Evolutionary conservation across 2,888 invertebrate genomes (phyloP).

Genomic region (Meiosimyza decipiens): DNA sequence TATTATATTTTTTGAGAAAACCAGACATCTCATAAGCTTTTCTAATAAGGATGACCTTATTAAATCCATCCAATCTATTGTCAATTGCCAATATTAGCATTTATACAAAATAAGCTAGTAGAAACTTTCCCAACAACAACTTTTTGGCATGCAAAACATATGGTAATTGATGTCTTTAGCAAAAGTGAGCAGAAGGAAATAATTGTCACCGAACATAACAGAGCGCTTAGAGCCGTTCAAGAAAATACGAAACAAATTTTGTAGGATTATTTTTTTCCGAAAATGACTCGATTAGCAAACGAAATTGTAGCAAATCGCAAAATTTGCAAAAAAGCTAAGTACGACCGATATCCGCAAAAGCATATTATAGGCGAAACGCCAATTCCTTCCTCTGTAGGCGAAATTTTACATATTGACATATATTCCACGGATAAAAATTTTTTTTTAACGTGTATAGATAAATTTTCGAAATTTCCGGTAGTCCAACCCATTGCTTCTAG

Average conservation of each 20-base stretch:
- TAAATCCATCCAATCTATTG: slow-evolving; percentile 18
- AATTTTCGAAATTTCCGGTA: slow-evolving; percentile 40
- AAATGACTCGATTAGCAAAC: slow-evolving; percentile 25
- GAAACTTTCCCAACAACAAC: slow-evolving; percentile 36
- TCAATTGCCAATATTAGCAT: slow-evolving; percentile 22
- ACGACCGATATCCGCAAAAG: slow-evolving; percentile 1
- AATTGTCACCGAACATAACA: slow-evolving; percentile 20
- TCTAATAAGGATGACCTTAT: slow-evolving; percentile 8
- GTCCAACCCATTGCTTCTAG: slow-evolving; percentile 44
- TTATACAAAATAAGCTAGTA: slow-evolving; percentile 35
- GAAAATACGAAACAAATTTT: slow-evolving; percentile 30
- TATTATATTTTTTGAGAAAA: slow-evolving; percentile 40
- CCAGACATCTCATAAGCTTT: background rate
- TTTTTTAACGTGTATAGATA: slow-evolving; percentile 39
- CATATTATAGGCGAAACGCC: slow-evolving; percentile 36
- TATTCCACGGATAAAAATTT: slow-evolving; percentile 41
- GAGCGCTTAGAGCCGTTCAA: slow-evolving; percentile 28
- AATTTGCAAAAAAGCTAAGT: slow-evolving; percentile 36
- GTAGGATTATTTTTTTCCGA: slow-evolving; percentile 19
- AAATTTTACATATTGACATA: slow-evolving; percentile 41
- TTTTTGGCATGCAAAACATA: slow-evolving; percentile 35
- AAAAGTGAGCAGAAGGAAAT: slow-evolving; percentile 31
- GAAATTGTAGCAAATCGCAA: slow-evolving; percentile 33
- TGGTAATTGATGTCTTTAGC: slow-evolving; percentile 6
- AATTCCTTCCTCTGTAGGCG: slow-evolving; percentile 38